Base-by-base conservation (phyloP, 2,888 invertebrate species). In the Macaria liturata region DNA sequence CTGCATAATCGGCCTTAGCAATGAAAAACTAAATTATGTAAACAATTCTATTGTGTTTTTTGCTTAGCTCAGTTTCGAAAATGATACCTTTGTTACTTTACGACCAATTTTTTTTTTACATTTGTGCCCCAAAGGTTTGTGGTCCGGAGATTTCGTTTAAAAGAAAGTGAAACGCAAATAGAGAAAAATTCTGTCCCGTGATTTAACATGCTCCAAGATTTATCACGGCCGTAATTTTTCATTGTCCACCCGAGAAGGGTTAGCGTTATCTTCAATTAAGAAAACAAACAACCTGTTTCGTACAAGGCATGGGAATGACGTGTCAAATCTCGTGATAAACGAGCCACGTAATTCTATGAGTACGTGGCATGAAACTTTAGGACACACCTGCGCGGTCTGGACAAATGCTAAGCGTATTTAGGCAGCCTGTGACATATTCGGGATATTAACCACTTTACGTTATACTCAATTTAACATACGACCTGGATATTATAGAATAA, bases 291-390 rank as follows among this genome's bases (percentile, higher is more conserved):
- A 66, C 66, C 63, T 65, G 59, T 69, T 62, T 67, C 54, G 65
- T 66, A 66, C 63, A 68, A 60, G 66, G 61, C 57, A 68, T 63
- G 63, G 64, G 61, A 61, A 69, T 71, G 72, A 74, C 77, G 67
- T 68, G 72, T 80, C 77, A 75, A 67, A 69, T 64, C 66, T 61
- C 60, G 66, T 78, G 79, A 79, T 78, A 71, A 74, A 80, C 72
- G 78, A 78, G 72, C 74, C 59, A 63, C 75, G 72, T 80, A 82
- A 81, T 82, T 81, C 78, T 78, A 78, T 81, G 78, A 81, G 80
- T 81, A 78, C 70, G 71, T 75, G 72, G 71, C 74, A 70, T 71
- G 72, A 71, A 84, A 86, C 83, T 54, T 54, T 37, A 7, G 40
- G n/a, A 3, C 9, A 51, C 39, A 54, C 50, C 59, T 54, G 47